Percentiles rank a stretch among this genome's conserved stretches.
Evolutionary conservation across 2,113 vertebrate genomes (phyloP).

Genomic region (Glaucomys volans): DNA sequence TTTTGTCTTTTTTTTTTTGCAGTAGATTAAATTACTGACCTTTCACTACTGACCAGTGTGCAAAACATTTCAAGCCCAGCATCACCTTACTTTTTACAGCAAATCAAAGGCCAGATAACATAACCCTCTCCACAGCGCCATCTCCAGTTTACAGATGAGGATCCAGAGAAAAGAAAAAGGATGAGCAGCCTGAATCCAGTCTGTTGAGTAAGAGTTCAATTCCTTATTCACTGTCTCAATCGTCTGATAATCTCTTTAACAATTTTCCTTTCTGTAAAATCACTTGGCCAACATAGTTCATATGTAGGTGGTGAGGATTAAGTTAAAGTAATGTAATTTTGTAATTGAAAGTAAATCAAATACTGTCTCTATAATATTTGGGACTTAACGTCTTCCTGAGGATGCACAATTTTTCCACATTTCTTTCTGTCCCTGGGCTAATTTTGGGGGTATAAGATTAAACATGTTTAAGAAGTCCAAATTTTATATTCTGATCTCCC

Average conservation of each 20-base stretch:
- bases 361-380: neutral
- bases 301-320: neutral
- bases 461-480: neutral
- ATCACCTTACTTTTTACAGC: too few relatives aligned
- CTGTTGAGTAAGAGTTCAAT: neutral
- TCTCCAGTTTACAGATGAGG: neutral
- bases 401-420: neutral
- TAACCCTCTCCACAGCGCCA: neutral
- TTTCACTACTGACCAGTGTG: neutral
- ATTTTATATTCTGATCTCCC: neutral
- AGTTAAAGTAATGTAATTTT: neutral
- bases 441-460: neutral
- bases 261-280: neutral
- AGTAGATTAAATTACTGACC: neutral
- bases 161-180: neutral
- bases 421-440: neutral
- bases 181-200: neutral
- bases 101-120: neutral
- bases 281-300: neutral
- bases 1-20: neutral
- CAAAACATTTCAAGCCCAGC: neutral
- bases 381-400: neutral
- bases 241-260: neutral
- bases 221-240: neutral
- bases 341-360: neutral